phyloP scores from a whole-genome alignment of 2,797 vertebrate genomes.

The Acomys russatus region DNA sequence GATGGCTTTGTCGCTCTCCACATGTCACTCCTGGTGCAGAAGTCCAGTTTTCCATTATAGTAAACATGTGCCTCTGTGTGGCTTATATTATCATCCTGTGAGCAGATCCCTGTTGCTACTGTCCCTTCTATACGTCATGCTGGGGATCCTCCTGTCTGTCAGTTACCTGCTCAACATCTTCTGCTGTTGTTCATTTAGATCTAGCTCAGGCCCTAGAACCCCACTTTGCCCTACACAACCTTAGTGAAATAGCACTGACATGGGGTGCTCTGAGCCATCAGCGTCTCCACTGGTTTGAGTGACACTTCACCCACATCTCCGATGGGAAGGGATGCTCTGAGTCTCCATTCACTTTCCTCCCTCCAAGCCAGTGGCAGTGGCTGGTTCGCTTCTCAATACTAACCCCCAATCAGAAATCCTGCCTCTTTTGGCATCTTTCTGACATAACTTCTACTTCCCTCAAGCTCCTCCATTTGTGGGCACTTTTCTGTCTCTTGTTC shows the following conservation, averaged over 20 bases:
- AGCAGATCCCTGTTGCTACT: too few species aligned
- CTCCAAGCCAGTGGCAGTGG: neutral
- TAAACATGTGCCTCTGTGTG: neutral
- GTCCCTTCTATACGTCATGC: neutral
- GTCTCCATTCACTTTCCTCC: rapidly evolving
- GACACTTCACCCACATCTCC: rapidly evolving
- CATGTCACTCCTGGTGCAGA: neutral
- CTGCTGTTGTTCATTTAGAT: neutral
- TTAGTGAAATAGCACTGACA: neutral
- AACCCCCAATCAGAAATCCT: too few species aligned
- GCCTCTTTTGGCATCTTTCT: too few species aligned
- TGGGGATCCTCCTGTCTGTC: neutral
- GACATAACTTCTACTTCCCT: neutral
- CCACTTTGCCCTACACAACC: neutral
- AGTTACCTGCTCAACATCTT: too few species aligned
- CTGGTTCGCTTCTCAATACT: rapidly evolving
- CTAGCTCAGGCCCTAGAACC: neutral
- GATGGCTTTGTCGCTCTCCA: neutral
- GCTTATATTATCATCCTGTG: neutral
- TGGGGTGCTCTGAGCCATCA: rapidly evolving
- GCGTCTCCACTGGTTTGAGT: rapidly evolving
- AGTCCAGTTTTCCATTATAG: too few species aligned
- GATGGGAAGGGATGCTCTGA: rapidly evolving
- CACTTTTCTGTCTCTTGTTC: neutral
- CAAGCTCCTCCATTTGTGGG: neutral